These are phyloP conservation scores for Sciurus niger DNA, from an alignment of 2,113 vertebrate species.

Conservation along the genomic window DNA sequence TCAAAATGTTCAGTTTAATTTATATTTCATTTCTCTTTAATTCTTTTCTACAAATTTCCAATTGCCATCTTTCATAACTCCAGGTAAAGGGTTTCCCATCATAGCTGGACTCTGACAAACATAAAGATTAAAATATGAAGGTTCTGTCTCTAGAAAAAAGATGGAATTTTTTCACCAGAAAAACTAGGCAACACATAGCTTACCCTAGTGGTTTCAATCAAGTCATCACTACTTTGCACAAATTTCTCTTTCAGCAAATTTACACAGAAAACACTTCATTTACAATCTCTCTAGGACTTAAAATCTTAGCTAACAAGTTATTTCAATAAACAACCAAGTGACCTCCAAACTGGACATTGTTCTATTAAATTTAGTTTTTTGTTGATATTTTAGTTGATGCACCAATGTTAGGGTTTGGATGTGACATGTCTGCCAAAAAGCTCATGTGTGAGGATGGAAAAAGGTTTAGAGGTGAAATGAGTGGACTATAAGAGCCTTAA, in stretches of 20 bases:
- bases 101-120: background rate
- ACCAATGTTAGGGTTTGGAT: background rate
- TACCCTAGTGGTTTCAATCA: background rate
- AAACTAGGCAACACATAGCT: background rate
- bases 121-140: background rate
- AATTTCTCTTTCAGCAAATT: background rate
- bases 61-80: background rate
- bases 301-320: background rate
- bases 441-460: too few relatives aligned
- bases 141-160: background rate
- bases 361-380: background rate
- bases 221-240: background rate
- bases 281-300: background rate
- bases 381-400: constrained; percentile 1
- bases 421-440: too few relatives aligned
- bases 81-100: background rate
- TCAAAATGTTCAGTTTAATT: background rate
- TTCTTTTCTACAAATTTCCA: background rate
- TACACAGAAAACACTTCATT: background rate
- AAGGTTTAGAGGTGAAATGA: too few relatives aligned
- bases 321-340: background rate
- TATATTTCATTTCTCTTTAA: background rate
- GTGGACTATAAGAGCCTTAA: too few relatives aligned
- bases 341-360: background rate
- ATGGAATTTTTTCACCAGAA: background rate